Evolutionary conservation across 2,113 vertebrate genomes (phyloP).

Genomic region (Rhynchopsitta pachyrhyncha): DNA sequence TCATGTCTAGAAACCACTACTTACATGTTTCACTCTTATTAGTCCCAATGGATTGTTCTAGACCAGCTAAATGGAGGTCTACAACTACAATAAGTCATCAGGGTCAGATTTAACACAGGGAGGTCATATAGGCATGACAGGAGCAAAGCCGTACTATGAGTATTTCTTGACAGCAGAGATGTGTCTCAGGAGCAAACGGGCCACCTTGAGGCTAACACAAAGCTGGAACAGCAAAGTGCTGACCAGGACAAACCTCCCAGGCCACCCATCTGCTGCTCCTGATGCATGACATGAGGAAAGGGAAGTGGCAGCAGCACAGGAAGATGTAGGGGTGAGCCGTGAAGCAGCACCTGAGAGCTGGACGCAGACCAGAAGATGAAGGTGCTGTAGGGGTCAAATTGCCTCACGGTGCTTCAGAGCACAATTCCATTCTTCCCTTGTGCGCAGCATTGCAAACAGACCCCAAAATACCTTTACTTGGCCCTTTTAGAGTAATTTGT

Average conservation of each 20-base stretch:
- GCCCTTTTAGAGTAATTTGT: background rate
- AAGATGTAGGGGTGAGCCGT: too few relatives aligned
- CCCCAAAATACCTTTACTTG: background rate
- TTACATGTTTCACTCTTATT: background rate
- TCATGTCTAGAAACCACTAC: background rate
- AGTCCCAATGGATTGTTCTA: background rate
- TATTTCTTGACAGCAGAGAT: background rate
- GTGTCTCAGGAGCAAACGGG: fast-evolving
- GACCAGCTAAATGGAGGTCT: background rate
- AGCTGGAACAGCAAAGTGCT: background rate
- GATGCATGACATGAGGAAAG: fast-evolving
- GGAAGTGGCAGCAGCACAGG: fast-evolving
- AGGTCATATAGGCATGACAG: background rate
- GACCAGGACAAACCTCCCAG: background rate
- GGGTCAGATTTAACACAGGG: background rate
- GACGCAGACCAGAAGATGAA: background rate
- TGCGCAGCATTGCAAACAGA: background rate
- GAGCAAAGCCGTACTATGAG: background rate
- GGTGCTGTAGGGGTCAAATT: too few relatives aligned
- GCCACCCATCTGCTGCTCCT: background rate
- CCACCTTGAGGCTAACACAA: background rate
- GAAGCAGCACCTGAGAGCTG: background rate
- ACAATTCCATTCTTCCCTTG: background rate
- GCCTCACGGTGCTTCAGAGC: fast-evolving
- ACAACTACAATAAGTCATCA: background rate